Base-by-base conservation (phyloP, 1,140 invertebrate genomes). In the Neodiprion lecontei region DNA sequence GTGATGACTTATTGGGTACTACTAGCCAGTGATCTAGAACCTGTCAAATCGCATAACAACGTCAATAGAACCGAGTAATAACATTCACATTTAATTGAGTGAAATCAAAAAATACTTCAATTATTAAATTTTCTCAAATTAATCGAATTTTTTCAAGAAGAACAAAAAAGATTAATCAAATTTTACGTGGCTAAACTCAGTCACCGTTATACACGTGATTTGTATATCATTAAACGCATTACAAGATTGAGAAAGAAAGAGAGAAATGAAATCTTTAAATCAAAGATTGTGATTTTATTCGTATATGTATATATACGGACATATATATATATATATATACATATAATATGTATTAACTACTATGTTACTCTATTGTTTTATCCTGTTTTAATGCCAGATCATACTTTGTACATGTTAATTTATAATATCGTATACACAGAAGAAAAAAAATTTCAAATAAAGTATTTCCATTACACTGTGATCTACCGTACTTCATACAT, bases 391-490 rank as follows among this genome's bases (percentile, higher is more conserved):
- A 40, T 40, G 28, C 28, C 53, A 40, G 53, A 61, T 12, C 53
- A 61, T 61, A 17, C 53, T 61, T 61, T 61, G 53, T 14, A 61
- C 53, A 61, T 61, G n/a, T 61, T 17, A 61, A 61, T 61, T 61
- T 61, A 61, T 61, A 14, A 61, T 61, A 61, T 17, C 11, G 3
- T 61, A 61, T 7, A 14, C 3, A 61, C n/a, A 61, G 53, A 14
- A 61, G n/a, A 53, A 40, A 40, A 40, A 61, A 61, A 61, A 61
- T 61, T 40, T 40, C 28, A 40, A 61, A 61, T 12, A 17, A 8
- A 61, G 53, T 61, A 61, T 12, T 61, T 61, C 5, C 11, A 61
- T 8, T 61, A 61, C n/a, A 61, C 53, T 61, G 53, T 61, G 53
- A 61, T 61, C n/a, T 61, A 61, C 11, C n/a, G 53, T 17, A 9